These are phyloP conservation scores for Aurelia coerulea DNA, from an alignment of 30 jellyfish, hydroid and myxozoan genomes.

Conservation along the genomic window DNA sequence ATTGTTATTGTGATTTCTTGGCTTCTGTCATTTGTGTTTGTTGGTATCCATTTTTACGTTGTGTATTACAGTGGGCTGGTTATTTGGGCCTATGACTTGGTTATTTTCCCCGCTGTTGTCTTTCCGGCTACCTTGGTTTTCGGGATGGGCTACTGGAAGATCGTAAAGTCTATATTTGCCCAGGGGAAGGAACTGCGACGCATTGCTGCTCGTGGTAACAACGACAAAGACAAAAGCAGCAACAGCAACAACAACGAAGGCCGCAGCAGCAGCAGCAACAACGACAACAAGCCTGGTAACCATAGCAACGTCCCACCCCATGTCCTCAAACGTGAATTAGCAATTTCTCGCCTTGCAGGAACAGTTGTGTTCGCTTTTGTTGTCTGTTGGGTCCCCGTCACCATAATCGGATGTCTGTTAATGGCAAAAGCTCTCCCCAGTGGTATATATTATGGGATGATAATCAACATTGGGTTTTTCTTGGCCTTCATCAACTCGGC, in stretches of 20 bases:
- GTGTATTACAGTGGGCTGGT: neutral
- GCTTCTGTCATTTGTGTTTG: slow-evolving; percentile 26
- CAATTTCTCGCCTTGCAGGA: slow-evolving; percentile 55
- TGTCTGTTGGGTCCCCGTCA: slow-evolving; percentile 75
- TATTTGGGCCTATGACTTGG: slow-evolving; percentile 11
- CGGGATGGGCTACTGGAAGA: neutral
- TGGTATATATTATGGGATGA: too few relatives aligned
- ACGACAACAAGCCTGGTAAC: neutral
- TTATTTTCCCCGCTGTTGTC: slow-evolving; percentile 19
- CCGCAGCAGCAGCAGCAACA: too few relatives aligned
- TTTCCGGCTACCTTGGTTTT: slow-evolving; percentile 24
- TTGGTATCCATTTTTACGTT: slow-evolving; percentile 14
- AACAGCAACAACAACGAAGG: too few relatives aligned
- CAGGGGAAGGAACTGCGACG: slow-evolving; percentile 24
- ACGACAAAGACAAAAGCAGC: too few relatives aligned
- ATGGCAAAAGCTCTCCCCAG: too few relatives aligned
- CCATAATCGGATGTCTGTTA: slow-evolving; percentile 12
- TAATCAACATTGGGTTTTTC: slow-evolving; percentile 18
- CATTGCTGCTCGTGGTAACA: neutral
- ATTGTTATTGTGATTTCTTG: slow-evolving; percentile 21
- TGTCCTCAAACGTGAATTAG: slow-evolving; percentile 40
- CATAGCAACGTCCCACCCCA: neutral
- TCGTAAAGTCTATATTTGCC: neutral
- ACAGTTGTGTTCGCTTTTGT: slow-evolving; percentile 48
- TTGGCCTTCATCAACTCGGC: slow-evolving; percentile 66